Evolutionary conservation across 23 tunicate genomes (phyloP).

Genomic region (Phallusia fumigata): DNA sequence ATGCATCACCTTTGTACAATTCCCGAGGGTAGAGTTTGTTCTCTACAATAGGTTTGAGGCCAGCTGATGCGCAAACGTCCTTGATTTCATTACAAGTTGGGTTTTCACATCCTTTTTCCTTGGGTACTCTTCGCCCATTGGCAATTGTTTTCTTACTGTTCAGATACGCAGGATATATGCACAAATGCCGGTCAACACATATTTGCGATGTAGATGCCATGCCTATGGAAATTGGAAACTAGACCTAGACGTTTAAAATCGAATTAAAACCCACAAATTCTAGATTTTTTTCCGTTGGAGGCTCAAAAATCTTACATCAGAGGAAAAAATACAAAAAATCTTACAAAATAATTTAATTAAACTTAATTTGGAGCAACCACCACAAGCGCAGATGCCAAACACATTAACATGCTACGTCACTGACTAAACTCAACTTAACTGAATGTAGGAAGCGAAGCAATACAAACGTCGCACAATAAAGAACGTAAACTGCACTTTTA

Average conservation of each 20-base stretch:
- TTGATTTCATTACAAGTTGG: slow-evolving; percentile 77
- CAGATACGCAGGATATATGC: slow-evolving; percentile 91
- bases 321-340: no score
- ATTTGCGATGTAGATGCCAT: slow-evolving; percentile 10
- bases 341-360: no score
- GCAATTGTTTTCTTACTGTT: slow-evolving; percentile 86
- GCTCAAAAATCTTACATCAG: no score
- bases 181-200: slow-evolving; percentile 30
- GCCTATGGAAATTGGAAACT: background rate
- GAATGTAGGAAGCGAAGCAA: no score
- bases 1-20: slow-evolving; percentile 55
- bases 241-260: background rate
- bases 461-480: no score
- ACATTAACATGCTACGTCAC: no score
- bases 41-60: slow-evolving; percentile 71
- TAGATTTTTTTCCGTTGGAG: no score
- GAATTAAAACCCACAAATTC: no score
- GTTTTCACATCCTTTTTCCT: slow-evolving; percentile 72
- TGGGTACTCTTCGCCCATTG: slow-evolving; percentile 82
- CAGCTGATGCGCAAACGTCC: slow-evolving; percentile 76
- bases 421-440: no score
- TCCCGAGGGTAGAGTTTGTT: slow-evolving; percentile 84
- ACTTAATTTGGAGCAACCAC: no score
- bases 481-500: no score
- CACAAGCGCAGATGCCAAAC: no score